Percentiles rank a stretch among this genome's conserved stretches.
Evolutionary conservation across 1,140 invertebrate species (phyloP).

Genomic region (Brachionus plicatilis): DNA sequence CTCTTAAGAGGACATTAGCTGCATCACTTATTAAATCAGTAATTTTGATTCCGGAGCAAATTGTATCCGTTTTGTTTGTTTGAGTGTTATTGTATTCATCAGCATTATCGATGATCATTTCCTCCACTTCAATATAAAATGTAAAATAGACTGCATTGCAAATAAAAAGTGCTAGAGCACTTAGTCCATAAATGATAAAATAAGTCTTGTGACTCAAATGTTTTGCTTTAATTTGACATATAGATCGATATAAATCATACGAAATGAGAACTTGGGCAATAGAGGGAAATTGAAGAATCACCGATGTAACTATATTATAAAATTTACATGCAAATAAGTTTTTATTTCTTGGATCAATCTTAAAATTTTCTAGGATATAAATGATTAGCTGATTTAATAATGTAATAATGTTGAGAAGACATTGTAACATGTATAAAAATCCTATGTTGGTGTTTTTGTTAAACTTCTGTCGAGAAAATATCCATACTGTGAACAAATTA

Average conservation of each 20-base stretch:
- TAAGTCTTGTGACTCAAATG: neutral
- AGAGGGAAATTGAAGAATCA: neutral
- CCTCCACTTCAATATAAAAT: neutral
- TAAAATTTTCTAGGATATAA: neutral
- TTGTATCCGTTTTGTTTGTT: neutral
- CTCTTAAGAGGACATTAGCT: neutral
- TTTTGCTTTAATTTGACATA: neutral
- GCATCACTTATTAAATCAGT: neutral
- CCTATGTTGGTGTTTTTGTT: slow-evolving; percentile 17
- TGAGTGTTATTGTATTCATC: neutral
- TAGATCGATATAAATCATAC: neutral
- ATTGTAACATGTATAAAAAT: neutral
- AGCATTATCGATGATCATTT: neutral
- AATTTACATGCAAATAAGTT: neutral
- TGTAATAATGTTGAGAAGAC: neutral
- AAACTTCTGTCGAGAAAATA: neutral
- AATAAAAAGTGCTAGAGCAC: neutral
- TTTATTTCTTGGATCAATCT: neutral
- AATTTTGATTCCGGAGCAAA: neutral
- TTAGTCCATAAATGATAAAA: neutral
- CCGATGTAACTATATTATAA: neutral
- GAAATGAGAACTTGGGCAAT: neutral
- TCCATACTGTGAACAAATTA: neutral
- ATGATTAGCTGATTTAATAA: neutral
- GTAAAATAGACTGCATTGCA: neutral